Evolutionary conservation across 2,888 invertebrate genomes (phyloP), one percentile per base, ranked within the genome.

Genomic region (Epinotia demarniana): DNA sequence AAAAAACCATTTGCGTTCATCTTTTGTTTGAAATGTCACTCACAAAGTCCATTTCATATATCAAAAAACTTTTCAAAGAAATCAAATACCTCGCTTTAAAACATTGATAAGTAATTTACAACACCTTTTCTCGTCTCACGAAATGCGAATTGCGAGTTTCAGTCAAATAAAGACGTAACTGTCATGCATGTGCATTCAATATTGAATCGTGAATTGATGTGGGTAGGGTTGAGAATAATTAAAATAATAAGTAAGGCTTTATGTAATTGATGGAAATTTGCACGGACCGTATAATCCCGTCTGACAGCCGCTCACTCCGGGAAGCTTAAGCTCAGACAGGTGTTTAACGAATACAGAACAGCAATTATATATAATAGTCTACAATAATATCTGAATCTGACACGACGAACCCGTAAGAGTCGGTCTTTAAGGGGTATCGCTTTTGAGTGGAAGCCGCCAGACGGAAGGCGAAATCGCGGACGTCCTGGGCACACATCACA

Each of bases 261-360:
- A n/a, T n/a, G 27, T 13, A 66, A 33, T 55, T 53, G 33, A 55
- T 16, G 8, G 53, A 27, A 63, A 43, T 58, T 69, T 27, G 58
- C 46, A 60, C 23, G 46, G 12, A 68, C 60, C 58, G 43, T 58
- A 60, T 58, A 69, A 69, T 60, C 69, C 58, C 23, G 43, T 16
- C 46, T 69, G 69, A 69, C 69, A 60, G 43, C 58, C 57, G 43
- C 57, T 57, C 69, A 69, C 58, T 58, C 68, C n/a, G 46, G 46
- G 3, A 16, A 60, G 69, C 69, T 69, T 60, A 58, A 58, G 69
- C 58, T 58, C 43, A 43, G 58, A 46, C 23, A 46, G n/a, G 43
- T 46, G 58, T 58, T 58, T 16, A 58, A 58, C 46, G 43, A 57
- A 69, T 58, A 69, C 23, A 23, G 60, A 43, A 57, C 55, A 18